A percentile compares a stretch with the other conserved stretches of the same genome.
Conservation (phyloP, 2,113 vertebrate species). For the Amblyopsis rosae region DNA sequence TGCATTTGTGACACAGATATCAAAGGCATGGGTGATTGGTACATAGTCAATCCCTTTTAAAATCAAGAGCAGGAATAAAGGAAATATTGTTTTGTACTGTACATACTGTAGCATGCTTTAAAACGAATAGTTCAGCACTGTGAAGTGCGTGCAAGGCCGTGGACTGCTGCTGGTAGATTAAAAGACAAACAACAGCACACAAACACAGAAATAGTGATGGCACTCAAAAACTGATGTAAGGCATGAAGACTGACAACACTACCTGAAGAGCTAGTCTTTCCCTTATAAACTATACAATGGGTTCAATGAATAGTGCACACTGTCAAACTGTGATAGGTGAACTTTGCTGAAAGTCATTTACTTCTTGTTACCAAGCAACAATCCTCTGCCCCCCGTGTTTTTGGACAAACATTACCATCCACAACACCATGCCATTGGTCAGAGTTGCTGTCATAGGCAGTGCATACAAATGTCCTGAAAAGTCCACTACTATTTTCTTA, state of each 20-base stretch:
- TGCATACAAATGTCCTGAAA: slow-evolving; percentile 16
- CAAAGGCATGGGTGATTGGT: too few relatives aligned
- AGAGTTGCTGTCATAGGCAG: not conserved
- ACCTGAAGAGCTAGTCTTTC: slow-evolving; percentile 26
- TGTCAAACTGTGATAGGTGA: not conserved
- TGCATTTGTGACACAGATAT: too few relatives aligned
- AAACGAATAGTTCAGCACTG: not conserved
- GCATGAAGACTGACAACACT: slow-evolving; percentile 31
- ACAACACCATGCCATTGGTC: slow-evolving; percentile 3
- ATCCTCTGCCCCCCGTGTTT: not conserved
- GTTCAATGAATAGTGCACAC: not conserved
- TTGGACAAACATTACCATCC: slow-evolving; percentile 14
- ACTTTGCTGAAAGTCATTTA: too few relatives aligned
- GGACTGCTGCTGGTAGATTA: not conserved
- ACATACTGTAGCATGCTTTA: too few relatives aligned
- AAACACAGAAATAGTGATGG: slow-evolving; percentile 48
- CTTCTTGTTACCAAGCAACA: slow-evolving; percentile 14
- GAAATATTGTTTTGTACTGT: too few relatives aligned
- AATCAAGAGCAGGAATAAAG: too few relatives aligned
- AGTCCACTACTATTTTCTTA: slow-evolving; percentile 30
- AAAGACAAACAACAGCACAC: slow-evolving; percentile 49
- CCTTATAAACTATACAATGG: not conserved
- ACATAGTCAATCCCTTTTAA: too few relatives aligned
- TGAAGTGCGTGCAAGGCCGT: too few relatives aligned
- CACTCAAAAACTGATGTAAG: slow-evolving; percentile 48